Conservation (phyloP, 2,797 vertebrate genomes). For the Champsocephalus gunnari region DNA sequence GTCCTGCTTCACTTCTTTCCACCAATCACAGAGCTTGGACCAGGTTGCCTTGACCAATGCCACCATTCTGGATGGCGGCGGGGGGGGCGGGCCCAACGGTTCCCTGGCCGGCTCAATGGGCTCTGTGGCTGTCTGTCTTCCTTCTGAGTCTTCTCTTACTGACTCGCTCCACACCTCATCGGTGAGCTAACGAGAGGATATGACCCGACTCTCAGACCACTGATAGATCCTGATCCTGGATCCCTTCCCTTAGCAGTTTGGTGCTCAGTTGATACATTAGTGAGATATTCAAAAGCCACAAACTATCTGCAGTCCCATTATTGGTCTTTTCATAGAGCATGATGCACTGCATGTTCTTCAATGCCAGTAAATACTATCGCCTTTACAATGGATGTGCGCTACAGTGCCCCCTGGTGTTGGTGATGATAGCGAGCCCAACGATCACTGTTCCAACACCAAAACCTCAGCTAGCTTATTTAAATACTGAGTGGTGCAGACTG, state of each 20-base stretch:
- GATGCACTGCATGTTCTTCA: conserved; percentile 73
- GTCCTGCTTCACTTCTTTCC: conserved; percentile 84
- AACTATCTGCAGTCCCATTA: conserved; percentile 70
- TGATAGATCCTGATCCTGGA: no score
- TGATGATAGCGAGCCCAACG: neutral
- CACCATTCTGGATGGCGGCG: conserved; percentile 87
- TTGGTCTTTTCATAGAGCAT: conserved; percentile 58
- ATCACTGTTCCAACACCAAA: conserved; percentile 21
- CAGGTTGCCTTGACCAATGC: conserved; percentile 86
- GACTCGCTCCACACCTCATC: conserved; percentile 93
- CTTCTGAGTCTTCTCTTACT: conserved; percentile 94
- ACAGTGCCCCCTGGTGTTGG: conserved; percentile 75
- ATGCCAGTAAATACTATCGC: conserved; percentile 50
- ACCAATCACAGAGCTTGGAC: conserved; percentile 90
- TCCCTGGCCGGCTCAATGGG: conserved; percentile 91
- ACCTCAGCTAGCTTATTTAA: conserved; percentile 50
- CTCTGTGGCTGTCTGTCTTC: conserved; percentile 93
- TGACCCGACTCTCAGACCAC: no score
- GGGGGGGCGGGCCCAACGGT: conserved; percentile 89
- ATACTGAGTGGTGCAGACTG: neutral
- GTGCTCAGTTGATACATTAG: conserved; percentile 45
- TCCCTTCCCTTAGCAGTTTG: conserved; percentile 12
- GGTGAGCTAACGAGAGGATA: conserved; percentile 86
- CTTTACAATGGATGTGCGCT: conserved; percentile 61
- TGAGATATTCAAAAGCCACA: conserved; percentile 69